These are phyloP conservation scores for Timema podura DNA, from an alignment of 2,888 invertebrate species.

Conservation along the genomic window DNA sequence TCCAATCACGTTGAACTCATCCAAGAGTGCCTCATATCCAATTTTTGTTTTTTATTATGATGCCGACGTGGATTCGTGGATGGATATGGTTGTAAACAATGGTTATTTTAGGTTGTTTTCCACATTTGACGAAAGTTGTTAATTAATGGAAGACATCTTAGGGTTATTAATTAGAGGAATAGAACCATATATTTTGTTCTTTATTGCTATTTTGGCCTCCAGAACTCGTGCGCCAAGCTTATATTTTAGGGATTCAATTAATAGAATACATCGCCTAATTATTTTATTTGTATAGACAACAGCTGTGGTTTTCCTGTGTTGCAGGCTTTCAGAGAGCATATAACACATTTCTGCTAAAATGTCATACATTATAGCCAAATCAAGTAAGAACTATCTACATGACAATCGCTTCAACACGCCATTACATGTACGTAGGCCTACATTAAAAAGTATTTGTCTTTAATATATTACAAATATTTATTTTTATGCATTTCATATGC, in stretches of 20 bases:
- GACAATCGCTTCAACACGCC: not conserved
- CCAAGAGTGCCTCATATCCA: not conserved
- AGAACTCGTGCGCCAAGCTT: conserved; percentile 15
- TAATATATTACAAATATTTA: too few species aligned
- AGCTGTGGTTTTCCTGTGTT: not conserved
- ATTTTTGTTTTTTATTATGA: not conserved
- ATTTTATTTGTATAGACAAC: not conserved
- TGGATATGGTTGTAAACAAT: not conserved
- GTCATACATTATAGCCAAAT: not conserved
- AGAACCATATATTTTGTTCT: conserved; percentile 12
- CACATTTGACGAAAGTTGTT: not conserved
- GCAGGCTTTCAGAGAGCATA: not conserved
- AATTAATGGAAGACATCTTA: not conserved
- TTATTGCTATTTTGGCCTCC: conserved; percentile 12
- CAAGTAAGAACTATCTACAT: not conserved
- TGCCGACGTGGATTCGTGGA: not conserved
- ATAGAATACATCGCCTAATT: conserved; percentile 15
- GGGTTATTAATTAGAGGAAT: not conserved
- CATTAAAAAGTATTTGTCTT: too few species aligned
- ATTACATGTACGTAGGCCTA: not conserved
- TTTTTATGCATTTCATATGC: too few species aligned
- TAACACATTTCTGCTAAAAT: not conserved
- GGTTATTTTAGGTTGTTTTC: not conserved
- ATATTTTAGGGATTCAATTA: conserved; percentile 17
- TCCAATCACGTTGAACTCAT: not conserved